phyloP scores from a whole-genome alignment of 2,113 vertebrate genomes.

The Nerophis ophidion region DNA sequence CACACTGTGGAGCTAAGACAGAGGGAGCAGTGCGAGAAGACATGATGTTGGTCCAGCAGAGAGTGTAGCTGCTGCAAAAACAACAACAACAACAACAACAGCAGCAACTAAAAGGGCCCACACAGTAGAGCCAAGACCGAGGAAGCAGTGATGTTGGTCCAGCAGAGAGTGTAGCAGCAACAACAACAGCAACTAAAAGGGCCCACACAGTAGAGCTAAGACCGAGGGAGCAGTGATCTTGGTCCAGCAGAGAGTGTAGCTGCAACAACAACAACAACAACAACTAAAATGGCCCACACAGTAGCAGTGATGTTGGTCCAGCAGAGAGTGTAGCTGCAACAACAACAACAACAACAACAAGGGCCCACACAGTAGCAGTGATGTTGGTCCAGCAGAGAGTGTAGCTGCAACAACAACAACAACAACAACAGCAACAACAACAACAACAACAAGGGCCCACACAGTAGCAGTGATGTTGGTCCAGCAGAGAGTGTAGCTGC shows the following conservation, averaged over 20 bases:
- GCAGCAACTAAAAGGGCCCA: constrained; percentile 6
- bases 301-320: constrained; percentile 4
- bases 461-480: too few species aligned
- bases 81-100: neutral
- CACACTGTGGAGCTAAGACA: too few species aligned
- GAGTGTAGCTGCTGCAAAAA: constrained; percentile 27
- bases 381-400: constrained; percentile 1
- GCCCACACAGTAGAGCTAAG: too few species aligned
- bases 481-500: too few species aligned
- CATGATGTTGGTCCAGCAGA: constrained; percentile 5
- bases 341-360: constrained; percentile 8
- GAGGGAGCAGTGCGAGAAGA: too few species aligned
- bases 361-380: constrained; percentile 3
- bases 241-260: constrained; percentile 10
- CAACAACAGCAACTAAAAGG: too few species aligned
- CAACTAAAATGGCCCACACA: constrained; percentile 9
- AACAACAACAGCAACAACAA: too few species aligned
- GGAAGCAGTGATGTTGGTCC: neutral
- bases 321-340: constrained; percentile 22
- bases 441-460: too few species aligned
- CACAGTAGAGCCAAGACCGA: constrained; percentile 22
- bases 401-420: constrained; percentile 32
- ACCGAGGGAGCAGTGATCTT: neutral
- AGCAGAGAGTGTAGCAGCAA: too few species aligned
- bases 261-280: constrained; percentile 32